phyloP scores from a whole-genome alignment of 2,888 invertebrate species.

The Cerastoderma edule region DNA sequence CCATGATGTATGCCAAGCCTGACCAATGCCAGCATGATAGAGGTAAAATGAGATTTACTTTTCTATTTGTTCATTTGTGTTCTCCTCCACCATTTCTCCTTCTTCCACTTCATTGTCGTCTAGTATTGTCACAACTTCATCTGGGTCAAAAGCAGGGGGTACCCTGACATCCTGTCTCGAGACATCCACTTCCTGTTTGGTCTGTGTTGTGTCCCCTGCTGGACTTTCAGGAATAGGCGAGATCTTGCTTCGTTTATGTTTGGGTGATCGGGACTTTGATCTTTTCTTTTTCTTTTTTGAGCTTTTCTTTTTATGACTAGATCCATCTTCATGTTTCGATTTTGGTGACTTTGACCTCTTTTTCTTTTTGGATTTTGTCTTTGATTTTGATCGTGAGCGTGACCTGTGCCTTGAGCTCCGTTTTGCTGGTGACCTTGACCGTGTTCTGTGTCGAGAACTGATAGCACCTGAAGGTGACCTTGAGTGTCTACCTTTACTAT shows the following conservation, averaged over 20 bases:
- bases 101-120: slow-evolving; percentile 38
- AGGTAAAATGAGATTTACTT: too few species aligned
- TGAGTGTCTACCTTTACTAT: slow-evolving; percentile 28
- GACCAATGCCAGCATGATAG: too few species aligned
- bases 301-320: slow-evolving; percentile 51
- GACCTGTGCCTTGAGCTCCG: slow-evolving; percentile 53
- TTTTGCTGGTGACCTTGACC: slow-evolving; percentile 46
- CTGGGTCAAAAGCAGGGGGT: slow-evolving; percentile 40
- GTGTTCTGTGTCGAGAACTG: slow-evolving; percentile 50
- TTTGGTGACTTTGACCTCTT: slow-evolving; percentile 68
- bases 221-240: slow-evolving; percentile 12
- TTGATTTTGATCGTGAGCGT: slow-evolving; percentile 52
- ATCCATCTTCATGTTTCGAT: slow-evolving; percentile 39
- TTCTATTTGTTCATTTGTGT: slow-evolving; percentile 19
- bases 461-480: slow-evolving; percentile 58
- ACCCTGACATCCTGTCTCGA: slow-evolving; percentile 26
- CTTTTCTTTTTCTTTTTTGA: slow-evolving; percentile 67
- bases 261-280: slow-evolving; percentile 45
- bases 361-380: slow-evolving; percentile 60
- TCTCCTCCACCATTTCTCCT: slow-evolving; percentile 51
- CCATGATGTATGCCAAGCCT: too few species aligned
- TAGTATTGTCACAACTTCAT: not conserved
- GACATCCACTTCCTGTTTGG: not conserved
- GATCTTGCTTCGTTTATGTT: slow-evolving; percentile 12
- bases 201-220: not conserved